Conservation (phyloP, 1,140 invertebrate species). For the Cotesia chilonis region DNA sequence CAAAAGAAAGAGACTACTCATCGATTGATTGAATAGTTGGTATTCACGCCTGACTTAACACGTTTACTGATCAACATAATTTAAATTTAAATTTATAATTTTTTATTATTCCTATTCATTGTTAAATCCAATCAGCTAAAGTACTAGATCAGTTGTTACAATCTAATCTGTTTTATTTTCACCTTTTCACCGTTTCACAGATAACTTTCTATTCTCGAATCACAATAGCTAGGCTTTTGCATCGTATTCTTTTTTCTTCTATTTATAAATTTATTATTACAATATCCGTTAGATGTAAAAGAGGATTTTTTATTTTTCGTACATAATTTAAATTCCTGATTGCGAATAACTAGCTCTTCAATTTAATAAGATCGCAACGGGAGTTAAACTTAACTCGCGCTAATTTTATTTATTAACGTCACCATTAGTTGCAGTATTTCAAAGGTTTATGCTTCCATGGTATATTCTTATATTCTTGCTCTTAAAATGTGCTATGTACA, state of each 20-base stretch:
- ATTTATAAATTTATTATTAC: not conserved
- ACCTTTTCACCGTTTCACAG: slow-evolving; percentile 46
- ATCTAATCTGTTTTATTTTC: slow-evolving; percentile 45
- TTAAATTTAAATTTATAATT: slow-evolving; percentile 23
- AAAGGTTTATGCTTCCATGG: not conserved
- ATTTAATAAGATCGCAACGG: not conserved
- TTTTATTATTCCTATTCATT: not conserved
- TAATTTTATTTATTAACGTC: slow-evolving; percentile 7
- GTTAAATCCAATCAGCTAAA: slow-evolving; percentile 18
- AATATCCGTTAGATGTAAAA: not conserved
- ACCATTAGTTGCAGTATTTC: slow-evolving; percentile 24
- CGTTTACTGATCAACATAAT: slow-evolving; percentile 13
- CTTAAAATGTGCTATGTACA: not conserved
- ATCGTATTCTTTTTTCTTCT: not conserved
- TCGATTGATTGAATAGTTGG: slow-evolving; percentile 26
- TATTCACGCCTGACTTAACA: slow-evolving; percentile 36
- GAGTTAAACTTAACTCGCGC: not conserved
- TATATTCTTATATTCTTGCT: slow-evolving; percentile 12
- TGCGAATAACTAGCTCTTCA: no score
- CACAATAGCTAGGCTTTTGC: slow-evolving; percentile 40
- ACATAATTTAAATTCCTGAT: not conserved
- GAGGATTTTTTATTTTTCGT: slow-evolving; percentile 26
- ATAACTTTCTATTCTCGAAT: slow-evolving; percentile 53
- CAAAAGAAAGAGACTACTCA: slow-evolving; percentile 24
- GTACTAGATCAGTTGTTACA: slow-evolving; percentile 38